Conservation (phyloP, 2,113 vertebrate species). For the Cynoglossus semilaevis region DNA sequence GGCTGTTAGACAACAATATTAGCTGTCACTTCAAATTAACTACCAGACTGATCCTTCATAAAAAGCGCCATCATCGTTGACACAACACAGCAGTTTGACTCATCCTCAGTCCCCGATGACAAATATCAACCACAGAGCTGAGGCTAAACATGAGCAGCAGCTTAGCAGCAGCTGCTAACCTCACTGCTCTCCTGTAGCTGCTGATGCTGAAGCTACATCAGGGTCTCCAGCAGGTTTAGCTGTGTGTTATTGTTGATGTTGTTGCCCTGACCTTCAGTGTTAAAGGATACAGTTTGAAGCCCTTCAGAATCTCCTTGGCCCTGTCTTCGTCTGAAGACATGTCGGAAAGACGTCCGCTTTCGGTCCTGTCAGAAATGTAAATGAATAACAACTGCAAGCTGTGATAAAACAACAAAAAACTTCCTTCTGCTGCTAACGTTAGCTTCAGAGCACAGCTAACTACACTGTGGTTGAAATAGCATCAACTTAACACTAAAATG, state of each 20-base stretch:
- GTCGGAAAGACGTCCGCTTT: slow-evolving; percentile 37
- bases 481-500: slow-evolving; percentile 1
- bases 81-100: neutral
- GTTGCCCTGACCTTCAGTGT: neutral
- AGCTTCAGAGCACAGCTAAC: neutral
- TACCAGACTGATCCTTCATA: too few species aligned
- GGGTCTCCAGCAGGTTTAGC: neutral
- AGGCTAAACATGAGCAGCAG: neutral
- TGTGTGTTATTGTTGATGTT: neutral
- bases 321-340: slow-evolving; percentile 83
- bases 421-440: neutral
- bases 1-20: too few species aligned
- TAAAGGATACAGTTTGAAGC: slow-evolving; percentile 83
- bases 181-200: neutral
- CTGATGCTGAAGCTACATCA: neutral
- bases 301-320: slow-evolving; percentile 80
- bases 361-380: slow-evolving; percentile 16
- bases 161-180: slow-evolving; percentile 36
- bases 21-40: too few species aligned
- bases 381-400: slow-evolving; percentile 10
- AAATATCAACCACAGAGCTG: neutral
- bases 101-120: neutral
- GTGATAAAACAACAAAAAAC: neutral
- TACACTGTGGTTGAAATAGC: slow-evolving; percentile 22
- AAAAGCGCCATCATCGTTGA: neutral